phyloP scores from a whole-genome alignment of 64 coral and sea anemone species.

The Anthopleura sola region DNA sequence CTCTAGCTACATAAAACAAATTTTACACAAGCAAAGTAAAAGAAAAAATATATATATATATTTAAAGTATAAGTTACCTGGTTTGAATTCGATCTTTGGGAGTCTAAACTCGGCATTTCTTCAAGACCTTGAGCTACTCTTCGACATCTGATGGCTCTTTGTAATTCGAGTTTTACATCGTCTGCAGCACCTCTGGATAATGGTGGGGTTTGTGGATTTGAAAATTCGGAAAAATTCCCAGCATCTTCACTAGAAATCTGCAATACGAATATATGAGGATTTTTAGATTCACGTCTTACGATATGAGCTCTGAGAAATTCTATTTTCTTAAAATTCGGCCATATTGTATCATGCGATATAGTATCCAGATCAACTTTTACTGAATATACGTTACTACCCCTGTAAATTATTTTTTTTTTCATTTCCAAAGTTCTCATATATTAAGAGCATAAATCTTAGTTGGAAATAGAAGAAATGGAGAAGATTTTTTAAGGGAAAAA shows the following conservation, averaged over 20 bases:
- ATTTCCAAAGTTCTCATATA: neutral
- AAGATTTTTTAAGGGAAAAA: neutral
- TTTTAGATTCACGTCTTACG: neutral
- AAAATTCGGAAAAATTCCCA: conserved; percentile 65
- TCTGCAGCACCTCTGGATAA: conserved; percentile 50
- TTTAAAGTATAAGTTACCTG: conserved; percentile 25
- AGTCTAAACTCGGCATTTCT: conserved; percentile 83
- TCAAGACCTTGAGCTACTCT: conserved; percentile 89
- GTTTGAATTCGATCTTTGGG: conserved; percentile 71
- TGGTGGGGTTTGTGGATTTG: conserved; percentile 60
- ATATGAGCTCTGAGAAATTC: neutral
- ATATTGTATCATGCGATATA: neutral
- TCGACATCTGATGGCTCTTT: conserved; percentile 73
- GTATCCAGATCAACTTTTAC: neutral
- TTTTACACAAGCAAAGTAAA: neutral
- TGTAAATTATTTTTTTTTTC: neutral
- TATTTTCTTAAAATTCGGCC: neutral
- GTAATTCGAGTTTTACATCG: conserved; percentile 70
- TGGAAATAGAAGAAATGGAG: neutral
- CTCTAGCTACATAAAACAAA: neutral
- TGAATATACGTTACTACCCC: neutral
- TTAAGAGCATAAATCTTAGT: neutral
- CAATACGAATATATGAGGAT: neutral
- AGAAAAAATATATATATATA: neutral
- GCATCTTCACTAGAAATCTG: conserved; percentile 84